phyloP scores from a whole-genome alignment of 2,797 vertebrate species.

The Sylvia borin region DNA sequence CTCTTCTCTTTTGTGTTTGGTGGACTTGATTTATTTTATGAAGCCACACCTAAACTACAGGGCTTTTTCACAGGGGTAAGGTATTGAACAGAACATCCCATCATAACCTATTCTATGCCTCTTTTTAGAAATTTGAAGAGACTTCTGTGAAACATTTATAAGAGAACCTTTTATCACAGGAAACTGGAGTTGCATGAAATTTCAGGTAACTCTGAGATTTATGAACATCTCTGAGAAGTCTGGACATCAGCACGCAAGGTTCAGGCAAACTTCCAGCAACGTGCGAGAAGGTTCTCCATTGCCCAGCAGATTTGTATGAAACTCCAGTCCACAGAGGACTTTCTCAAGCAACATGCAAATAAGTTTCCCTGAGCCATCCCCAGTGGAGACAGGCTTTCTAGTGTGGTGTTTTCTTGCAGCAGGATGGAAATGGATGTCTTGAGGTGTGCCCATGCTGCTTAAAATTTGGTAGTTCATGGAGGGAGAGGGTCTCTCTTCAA shows the following conservation, averaged over 20 bases:
- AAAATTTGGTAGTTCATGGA: neutral
- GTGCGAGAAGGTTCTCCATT: neutral
- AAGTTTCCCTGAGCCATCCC: neutral
- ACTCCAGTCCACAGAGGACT: neutral
- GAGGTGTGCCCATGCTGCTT: neutral
- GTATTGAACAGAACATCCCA: neutral
- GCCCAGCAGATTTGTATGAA: neutral
- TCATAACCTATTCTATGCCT: constrained; percentile 16
- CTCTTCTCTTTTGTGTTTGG: neutral
- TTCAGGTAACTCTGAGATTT: neutral
- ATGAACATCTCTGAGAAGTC: neutral
- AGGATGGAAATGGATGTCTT: neutral
- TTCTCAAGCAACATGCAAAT: neutral
- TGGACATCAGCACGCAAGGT: neutral
- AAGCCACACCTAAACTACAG: neutral
- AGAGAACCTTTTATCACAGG: neutral
- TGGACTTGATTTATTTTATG: neutral
- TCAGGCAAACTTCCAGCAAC: neutral
- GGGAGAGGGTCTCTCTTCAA: neutral
- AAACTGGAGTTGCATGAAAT: neutral
- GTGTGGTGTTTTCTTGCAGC: neutral
- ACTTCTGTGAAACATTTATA: constrained; percentile 11
- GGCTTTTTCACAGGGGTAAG: neutral
- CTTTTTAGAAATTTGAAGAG: constrained; percentile 18
- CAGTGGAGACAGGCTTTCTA: neutral